Percentiles rank a stretch among this genome's conserved stretches.
Conservation (phyloP, 2,113 vertebrate species). For the Danio rerio region GRCz12tu NC_133196.1:18740001-18740500, state of each 20-base stretch:
- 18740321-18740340: constrained; percentile 77
- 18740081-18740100: constrained; percentile 81
- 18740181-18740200: constrained; percentile 88
- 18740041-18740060: constrained; percentile 78
- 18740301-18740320: constrained; percentile 70
- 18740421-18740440: constrained; percentile 28
- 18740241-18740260: constrained; percentile 77
- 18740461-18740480: background rate
- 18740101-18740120: constrained; percentile 78
- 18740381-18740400: constrained; percentile 56
- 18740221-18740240: constrained; percentile 78
- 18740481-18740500: background rate
- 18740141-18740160: constrained; percentile 74
- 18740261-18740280: constrained; percentile 74
- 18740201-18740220: constrained; percentile 78
- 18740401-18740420: constrained; percentile 43
- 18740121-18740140: constrained; percentile 78
- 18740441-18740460: constrained; percentile 18
- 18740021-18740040: constrained; percentile 82
- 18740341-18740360: constrained; percentile 75
- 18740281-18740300: constrained; percentile 79
- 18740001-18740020: constrained; percentile 76
- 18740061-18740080: constrained; percentile 82
- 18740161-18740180: constrained; percentile 87
- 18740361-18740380: constrained; percentile 75